Conservation (phyloP, 53 echinoderm and acorn worm species). For the Arbacia lixula region DNA sequence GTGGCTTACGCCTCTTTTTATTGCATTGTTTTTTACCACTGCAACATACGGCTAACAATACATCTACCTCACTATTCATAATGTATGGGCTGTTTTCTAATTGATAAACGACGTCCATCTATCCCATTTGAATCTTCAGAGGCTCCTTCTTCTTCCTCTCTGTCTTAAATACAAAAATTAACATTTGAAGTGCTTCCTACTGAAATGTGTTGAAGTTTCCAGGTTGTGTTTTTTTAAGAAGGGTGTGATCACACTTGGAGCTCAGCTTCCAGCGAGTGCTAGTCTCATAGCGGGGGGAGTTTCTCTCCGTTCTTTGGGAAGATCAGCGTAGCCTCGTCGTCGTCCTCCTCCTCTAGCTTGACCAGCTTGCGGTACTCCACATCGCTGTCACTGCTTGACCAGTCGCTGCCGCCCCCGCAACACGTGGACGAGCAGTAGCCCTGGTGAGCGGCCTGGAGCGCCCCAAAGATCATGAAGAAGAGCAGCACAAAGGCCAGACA, state of each 20-base stretch:
- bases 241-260: constrained; percentile 29
- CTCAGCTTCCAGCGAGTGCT: background rate
- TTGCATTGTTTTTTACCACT: too few relatives aligned
- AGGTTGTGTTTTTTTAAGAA: background rate
- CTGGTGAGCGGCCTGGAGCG: constrained; percentile 14
- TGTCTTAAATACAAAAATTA: too few relatives aligned
- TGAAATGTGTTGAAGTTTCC: too few relatives aligned
- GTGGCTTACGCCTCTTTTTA: too few relatives aligned
- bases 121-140: too few relatives aligned
- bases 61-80: too few relatives aligned
- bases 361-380: constrained; percentile 18
- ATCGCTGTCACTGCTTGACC: constrained; percentile 31
- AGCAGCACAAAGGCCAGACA: constrained; percentile 14
- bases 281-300: constrained; percentile 23
- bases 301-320: constrained; percentile 22
- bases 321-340: constrained; percentile 3
- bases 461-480: constrained; percentile 38
- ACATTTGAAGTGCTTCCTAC: too few relatives aligned
- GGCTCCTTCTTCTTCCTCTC: too few relatives aligned
- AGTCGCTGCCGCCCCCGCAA: background rate
- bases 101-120: too few relatives aligned
- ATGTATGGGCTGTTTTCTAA: too few relatives aligned
- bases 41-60: too few relatives aligned
- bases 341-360: background rate
- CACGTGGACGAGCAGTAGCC: constrained; percentile 22